These are phyloP conservation scores for Enteromius fasciolatus DNA, from an alignment of 2,797 vertebrate genomes.

Conservation along the genomic window DNA sequence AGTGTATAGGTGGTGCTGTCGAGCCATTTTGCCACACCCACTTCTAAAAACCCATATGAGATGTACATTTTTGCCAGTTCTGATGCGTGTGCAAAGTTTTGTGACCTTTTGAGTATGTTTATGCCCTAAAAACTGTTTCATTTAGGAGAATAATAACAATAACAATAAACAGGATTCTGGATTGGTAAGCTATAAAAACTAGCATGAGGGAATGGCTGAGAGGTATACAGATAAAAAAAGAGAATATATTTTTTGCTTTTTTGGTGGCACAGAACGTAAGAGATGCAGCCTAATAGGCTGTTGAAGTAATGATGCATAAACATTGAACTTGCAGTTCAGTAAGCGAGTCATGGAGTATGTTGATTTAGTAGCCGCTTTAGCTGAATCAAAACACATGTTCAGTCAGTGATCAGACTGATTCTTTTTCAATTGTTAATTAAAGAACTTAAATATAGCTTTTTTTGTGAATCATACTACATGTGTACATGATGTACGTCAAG, in stretches of 20 bases:
- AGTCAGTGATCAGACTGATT: not conserved
- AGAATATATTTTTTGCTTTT: not conserved
- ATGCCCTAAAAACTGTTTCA: too few species aligned
- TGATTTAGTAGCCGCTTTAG: not conserved
- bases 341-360: not conserved
- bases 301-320: slow-evolving; percentile 18
- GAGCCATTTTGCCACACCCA: too few species aligned
- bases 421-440: not conserved
- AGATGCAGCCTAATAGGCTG: slow-evolving; percentile 4
- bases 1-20: too few species aligned
- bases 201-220: not conserved
- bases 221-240: not conserved
- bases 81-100: too few species aligned
- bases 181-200: too few species aligned
- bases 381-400: not conserved
- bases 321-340: slow-evolving; percentile 14
- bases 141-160: too few species aligned
- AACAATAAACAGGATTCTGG: not conserved
- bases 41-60: too few species aligned
- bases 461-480: not conserved
- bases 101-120: too few species aligned
- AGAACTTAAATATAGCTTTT: not conserved
- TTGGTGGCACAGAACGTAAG: not conserved
- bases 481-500: slow-evolving; percentile 4
- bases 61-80: too few species aligned